Evolutionary conservation across 2,888 invertebrate species (phyloP).

Genomic region (Mesochorus sp.): DNA sequence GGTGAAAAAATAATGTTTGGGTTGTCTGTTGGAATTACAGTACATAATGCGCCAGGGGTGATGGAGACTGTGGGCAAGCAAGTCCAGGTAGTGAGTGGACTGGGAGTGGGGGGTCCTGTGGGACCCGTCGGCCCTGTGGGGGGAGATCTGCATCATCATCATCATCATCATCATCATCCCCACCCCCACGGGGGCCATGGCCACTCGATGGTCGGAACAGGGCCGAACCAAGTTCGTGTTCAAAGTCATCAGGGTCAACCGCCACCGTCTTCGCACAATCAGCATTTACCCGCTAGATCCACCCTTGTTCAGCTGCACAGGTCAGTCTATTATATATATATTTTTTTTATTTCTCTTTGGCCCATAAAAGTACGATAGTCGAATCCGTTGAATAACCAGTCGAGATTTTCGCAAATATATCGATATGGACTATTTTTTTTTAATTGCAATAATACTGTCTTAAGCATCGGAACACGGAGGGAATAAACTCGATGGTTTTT

Average conservation of each 20-base stretch:
- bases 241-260: slow-evolving; percentile 74
- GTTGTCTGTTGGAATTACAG: slow-evolving; percentile 71
- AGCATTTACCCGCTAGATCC: slow-evolving; percentile 79
- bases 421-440: too few relatives aligned
- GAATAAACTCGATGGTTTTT: too few relatives aligned
- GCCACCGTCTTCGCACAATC: slow-evolving; percentile 79
- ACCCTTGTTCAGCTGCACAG: slow-evolving; percentile 79
- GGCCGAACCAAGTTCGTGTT: slow-evolving; percentile 77
- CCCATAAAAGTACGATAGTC: too few relatives aligned
- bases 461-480: too few relatives aligned
- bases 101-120: slow-evolving; percentile 80
- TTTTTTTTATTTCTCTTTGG: slow-evolving; percentile 6
- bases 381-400: too few relatives aligned
- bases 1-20: neutral
- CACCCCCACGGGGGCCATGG: slow-evolving; percentile 77
- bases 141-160: slow-evolving; percentile 80
- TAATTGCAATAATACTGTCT: too few relatives aligned
- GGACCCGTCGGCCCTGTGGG: slow-evolving; percentile 78
- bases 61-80: slow-evolving; percentile 81
- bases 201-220: slow-evolving; percentile 77
- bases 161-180: slow-evolving; percentile 79
- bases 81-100: slow-evolving; percentile 81
- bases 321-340: slow-evolving; percentile 67
- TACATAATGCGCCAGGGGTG: slow-evolving; percentile 80
- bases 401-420: too few relatives aligned